These are phyloP conservation scores for Meta bourneti DNA, from an alignment of 2,888 invertebrate species.

Conservation along the genomic window DNA sequence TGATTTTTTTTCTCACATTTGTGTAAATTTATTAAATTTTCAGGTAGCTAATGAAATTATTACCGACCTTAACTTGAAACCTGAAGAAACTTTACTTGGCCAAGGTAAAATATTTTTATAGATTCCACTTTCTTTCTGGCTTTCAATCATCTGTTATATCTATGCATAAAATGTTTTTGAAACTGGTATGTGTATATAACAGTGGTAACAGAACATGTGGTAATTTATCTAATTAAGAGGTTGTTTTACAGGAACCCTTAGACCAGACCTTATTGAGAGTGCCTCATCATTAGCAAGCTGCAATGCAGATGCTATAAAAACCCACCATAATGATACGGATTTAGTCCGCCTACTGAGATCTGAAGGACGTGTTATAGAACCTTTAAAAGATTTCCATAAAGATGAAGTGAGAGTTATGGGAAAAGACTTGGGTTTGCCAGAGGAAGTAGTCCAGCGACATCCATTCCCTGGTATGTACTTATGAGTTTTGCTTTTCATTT, in stretches of 20 bases:
- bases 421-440: constrained; percentile 92
- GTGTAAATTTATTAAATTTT: not conserved
- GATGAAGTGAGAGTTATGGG: constrained; percentile 96
- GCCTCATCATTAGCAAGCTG: constrained; percentile 90
- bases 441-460: constrained; percentile 93
- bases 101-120: constrained; percentile 84
- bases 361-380: constrained; percentile 94
- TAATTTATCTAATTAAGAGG: not conserved
- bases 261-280: constrained; percentile 99
- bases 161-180: not conserved
- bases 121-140: not conserved
- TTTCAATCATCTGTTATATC: not conserved
- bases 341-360: constrained; percentile 89
- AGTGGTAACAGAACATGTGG: not conserved
- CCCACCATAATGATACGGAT: constrained; percentile 99
- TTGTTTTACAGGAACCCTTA: constrained; percentile 87
- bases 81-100: constrained; percentile 94
- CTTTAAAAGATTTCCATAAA: constrained; percentile 99
- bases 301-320: constrained; percentile 98
- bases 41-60: constrained; percentile 93
- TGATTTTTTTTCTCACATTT: too few relatives aligned
- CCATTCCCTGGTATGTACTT: constrained; percentile 90
- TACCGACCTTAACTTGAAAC: constrained; percentile 91
- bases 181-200: not conserved
- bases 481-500: too few relatives aligned